Evolutionary conservation across 1,140 invertebrate genomes (phyloP).

Genomic region (Megalopta genalis): DNA sequence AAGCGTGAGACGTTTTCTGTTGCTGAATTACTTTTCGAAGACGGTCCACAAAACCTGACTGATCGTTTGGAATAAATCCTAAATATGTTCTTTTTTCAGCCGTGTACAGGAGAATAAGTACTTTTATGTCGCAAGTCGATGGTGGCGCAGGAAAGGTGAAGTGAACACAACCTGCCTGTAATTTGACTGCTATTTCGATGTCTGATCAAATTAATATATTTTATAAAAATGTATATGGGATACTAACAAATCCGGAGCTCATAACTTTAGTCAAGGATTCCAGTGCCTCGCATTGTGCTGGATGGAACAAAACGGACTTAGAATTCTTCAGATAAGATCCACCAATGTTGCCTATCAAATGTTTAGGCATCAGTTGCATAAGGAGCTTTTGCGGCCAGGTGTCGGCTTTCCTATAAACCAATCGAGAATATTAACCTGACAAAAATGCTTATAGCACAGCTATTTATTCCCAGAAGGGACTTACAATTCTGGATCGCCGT

Average conservation of each 20-base stretch:
- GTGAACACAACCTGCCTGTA: constrained; percentile 94
- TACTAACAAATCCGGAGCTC: constrained; percentile 93
- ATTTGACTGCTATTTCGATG: constrained; percentile 64
- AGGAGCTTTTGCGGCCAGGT: constrained; percentile 95
- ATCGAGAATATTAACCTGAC: neutral
- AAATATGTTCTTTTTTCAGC: constrained; percentile 94
- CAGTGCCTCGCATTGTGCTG: constrained; percentile 86
- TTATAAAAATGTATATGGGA: neutral
- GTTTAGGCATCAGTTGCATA: constrained; percentile 96
- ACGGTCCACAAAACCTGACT: constrained; percentile 90
- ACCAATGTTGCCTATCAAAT: constrained; percentile 92
- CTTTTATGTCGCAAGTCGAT: constrained; percentile 92
- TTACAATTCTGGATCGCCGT: constrained; percentile 92
- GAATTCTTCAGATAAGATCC: constrained; percentile 93
- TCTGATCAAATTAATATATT: neutral
- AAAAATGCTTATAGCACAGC: neutral
- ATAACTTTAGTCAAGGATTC: constrained; percentile 93
- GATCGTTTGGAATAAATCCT: constrained; percentile 97
- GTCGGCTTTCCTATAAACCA: constrained; percentile 86
- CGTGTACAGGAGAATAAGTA: constrained; percentile 94
- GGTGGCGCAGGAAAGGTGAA: constrained; percentile 85
- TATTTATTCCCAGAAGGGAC: constrained; percentile 59
- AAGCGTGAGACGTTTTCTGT: constrained; percentile 83
- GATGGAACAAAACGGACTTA: constrained; percentile 91
- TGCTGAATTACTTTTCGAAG: constrained; percentile 91